Base-by-base conservation (phyloP, 2,113 vertebrate species). In the Sciurus niger region DNA sequence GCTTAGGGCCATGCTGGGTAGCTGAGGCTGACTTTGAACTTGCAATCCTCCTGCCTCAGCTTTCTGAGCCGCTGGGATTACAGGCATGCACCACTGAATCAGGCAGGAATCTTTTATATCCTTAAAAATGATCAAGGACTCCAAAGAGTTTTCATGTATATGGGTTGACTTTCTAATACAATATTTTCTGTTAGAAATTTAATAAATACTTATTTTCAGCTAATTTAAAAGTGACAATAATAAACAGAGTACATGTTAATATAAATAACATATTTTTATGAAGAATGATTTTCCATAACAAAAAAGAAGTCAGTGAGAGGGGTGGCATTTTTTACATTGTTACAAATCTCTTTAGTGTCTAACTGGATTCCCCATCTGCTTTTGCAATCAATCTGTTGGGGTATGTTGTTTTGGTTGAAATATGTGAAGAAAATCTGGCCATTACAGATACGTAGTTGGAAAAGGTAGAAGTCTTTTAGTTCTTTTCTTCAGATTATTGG, bases 331-430 rank as follows among this genome's bases (percentile, higher is more conserved):
- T 96, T 70, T 46, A 16, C 30, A 70, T 89, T 74, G 77, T 73
- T 28, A 30, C 22, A 73, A 24, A 46, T 84, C n/a, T 88, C 58
- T 84, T 37, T 78, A 46, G 46, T 88, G 82, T 74, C 76, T 63
- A 72, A 74, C 65, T 84, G 77, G 89, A 76, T 55, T 83, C 70
- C 37, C 77, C 92, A 48, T 70, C 70, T 94, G 78, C 67, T 74
- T 84, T 77, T 88, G n/a, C 37, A 14, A 16, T 94, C 83, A 94
- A 1, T 83, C 86, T 93, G 55, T 89, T 90, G 40, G 55, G 77
- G 74, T 78, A 60, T 84, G 65, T 48, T 84, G 82, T 70, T 97
- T 87, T 90, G 89, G 82, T 84, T 84, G 90, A 97, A 96, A 90
- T 78, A 93, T 60, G 43, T 74, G 58, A 76, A 84, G 77, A 78